phyloP scores from a whole-genome alignment of 2,113 vertebrate genomes.

The Cheilinus undulatus region DNA sequence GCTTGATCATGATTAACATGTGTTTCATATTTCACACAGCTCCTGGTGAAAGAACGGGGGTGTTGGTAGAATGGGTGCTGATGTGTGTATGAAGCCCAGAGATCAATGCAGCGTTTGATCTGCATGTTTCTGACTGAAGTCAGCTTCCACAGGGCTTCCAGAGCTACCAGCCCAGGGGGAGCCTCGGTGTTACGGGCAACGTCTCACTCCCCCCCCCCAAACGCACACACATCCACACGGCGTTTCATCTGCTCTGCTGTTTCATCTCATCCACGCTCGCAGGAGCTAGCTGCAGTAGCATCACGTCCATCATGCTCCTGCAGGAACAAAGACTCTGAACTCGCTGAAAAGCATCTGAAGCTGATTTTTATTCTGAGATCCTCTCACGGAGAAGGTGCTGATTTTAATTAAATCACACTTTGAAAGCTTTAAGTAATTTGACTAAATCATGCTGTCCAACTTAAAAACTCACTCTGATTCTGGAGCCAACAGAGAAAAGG shows the following conservation, averaged over 20 bases:
- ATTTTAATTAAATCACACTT: slow-evolving; percentile 2
- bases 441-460: too few relatives aligned
- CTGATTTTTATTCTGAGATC: slow-evolving; percentile 18
- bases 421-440: too few relatives aligned
- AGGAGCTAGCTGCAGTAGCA: slow-evolving; percentile 23
- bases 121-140: slow-evolving; percentile 74
- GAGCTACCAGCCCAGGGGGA: slow-evolving; percentile 70
- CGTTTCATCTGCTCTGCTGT: slow-evolving; percentile 65
- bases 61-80: slow-evolving; percentile 31
- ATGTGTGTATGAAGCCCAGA: slow-evolving; percentile 48
- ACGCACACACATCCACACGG: slow-evolving; percentile 2
- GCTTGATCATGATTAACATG: slow-evolving; percentile 63
- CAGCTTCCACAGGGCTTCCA: slow-evolving; percentile 71
- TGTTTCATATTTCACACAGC: slow-evolving; percentile 69
- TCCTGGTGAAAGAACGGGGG: slow-evolving; percentile 48
- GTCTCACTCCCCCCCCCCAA: slow-evolving; percentile 33
- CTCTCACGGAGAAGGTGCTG: slow-evolving; percentile 11
- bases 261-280: slow-evolving; percentile 59
- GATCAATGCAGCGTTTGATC: slow-evolving; percentile 79
- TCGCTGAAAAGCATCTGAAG: slow-evolving; percentile 33
- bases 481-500: background rate
- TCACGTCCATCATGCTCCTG: slow-evolving; percentile 57
- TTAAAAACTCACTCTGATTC: background rate
- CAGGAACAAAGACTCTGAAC: slow-evolving; percentile 61
- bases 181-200: slow-evolving; percentile 60